phyloP scores from a whole-genome alignment of 2,888 invertebrate genomes.

The Sesamia inferens region DNA sequence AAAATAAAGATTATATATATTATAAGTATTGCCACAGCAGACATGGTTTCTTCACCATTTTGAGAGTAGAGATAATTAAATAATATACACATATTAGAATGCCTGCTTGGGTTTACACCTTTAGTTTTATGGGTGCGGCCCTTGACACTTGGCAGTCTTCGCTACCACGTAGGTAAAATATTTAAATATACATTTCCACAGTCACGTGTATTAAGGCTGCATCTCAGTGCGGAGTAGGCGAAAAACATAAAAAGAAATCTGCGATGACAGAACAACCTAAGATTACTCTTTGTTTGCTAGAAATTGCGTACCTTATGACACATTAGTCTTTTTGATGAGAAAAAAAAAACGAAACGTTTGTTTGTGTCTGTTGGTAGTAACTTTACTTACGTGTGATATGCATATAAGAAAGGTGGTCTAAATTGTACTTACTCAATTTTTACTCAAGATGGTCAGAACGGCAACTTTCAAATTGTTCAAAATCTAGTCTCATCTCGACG shows the following conservation, averaged over 20 bases:
- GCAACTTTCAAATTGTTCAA: no score
- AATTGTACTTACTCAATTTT: not conserved
- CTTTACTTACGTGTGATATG: not conserved
- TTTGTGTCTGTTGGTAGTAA: conserved; percentile 8
- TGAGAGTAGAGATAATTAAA: no score
- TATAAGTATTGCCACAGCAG: no score
- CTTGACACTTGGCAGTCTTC: not conserved
- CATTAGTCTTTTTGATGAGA: conserved; percentile 13
- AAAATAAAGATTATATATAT: no score
- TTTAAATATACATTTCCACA: not conserved
- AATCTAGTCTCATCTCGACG: no score
- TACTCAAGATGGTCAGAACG: not conserved
- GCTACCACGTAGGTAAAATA: not conserved
- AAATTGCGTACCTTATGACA: conserved; percentile 18
- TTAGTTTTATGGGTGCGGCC: no score
- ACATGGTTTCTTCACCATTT: no score
- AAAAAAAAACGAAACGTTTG: no score
- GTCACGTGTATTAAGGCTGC: not conserved
- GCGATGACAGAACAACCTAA: conserved; percentile 21
- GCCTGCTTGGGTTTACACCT: not conserved
- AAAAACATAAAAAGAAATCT: conserved; percentile 20
- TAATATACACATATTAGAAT: no score
- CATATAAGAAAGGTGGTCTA: not conserved
- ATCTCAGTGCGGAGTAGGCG: not conserved
- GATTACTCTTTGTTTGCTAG: conserved; percentile 30